A percentile compares a stretch with the other conserved stretches of the same genome.
Evolutionary conservation across 1,140 invertebrate species (phyloP).

Genomic region (Musca domestica): DNA sequence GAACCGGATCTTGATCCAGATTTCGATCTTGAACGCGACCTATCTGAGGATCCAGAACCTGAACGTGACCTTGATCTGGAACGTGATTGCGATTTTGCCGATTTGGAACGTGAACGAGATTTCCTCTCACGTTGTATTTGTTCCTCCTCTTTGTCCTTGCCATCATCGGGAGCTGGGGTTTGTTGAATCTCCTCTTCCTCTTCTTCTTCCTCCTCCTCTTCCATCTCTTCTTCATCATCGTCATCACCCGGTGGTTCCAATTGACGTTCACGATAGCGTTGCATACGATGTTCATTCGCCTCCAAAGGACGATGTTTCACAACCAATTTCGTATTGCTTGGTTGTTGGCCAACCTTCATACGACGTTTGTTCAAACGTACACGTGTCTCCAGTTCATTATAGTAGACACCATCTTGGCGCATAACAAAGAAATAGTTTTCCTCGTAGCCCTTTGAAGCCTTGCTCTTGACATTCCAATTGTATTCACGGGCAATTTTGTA

Average conservation of each 20-base stretch:
- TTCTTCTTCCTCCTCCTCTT: conserved; percentile 64
- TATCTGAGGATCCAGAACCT: conserved; percentile 37
- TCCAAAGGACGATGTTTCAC: conserved; percentile 89
- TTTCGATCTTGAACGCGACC: conserved; percentile 26
- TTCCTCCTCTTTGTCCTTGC: conserved; percentile 51
- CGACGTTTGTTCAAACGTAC: conserved; percentile 88
- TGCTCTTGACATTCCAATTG: conserved; percentile 99
- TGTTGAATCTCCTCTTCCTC: conserved; percentile 57
- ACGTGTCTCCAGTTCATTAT: conserved; percentile 95
- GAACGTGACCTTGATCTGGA: conserved; percentile 42
- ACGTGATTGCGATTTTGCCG: conserved; percentile 26
- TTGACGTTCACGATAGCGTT: conserved; percentile 81
- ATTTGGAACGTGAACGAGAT: conserved; percentile 46
- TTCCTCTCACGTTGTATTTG: conserved; percentile 44
- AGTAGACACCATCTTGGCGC: conserved; percentile 87
- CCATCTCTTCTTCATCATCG: conserved; percentile 69
- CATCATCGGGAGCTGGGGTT: conserved; percentile 43
- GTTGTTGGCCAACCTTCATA: conserved; percentile 70
- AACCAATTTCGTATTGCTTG: conserved; percentile 63
- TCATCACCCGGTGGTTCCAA: conserved; percentile 83
- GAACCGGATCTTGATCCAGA: conserved; percentile 28
- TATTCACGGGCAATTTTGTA: conserved; percentile 95
- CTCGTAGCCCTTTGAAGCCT: conserved; percentile 95
- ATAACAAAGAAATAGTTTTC: conserved; percentile 98
- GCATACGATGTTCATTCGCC: conserved; percentile 80